phyloP scores from a whole-genome alignment of 2,797 vertebrate genomes.

The Pseudomugil tenellus region DNA sequence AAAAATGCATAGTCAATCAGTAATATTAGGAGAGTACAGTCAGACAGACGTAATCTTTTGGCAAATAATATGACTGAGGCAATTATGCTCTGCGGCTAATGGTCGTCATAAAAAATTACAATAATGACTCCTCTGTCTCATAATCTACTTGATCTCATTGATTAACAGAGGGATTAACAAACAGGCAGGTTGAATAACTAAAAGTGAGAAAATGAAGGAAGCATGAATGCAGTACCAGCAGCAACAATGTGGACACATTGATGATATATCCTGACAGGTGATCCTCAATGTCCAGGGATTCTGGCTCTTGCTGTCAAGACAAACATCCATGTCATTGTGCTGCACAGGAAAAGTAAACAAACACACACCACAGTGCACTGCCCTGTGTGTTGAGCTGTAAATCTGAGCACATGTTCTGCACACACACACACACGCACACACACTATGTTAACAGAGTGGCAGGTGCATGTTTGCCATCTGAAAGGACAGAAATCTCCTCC shows the following conservation, averaged over 20 bases:
- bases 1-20: no score
- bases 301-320: conserved; percentile 74
- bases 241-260: conserved; percentile 90
- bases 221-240: conserved; percentile 86
- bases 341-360: conserved; percentile 12
- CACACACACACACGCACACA: conserved; percentile 24
- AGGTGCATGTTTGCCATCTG: conserved; percentile 52
- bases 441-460: conserved; percentile 44
- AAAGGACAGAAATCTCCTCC: conserved; percentile 71
- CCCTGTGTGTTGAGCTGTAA: conserved; percentile 20
- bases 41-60: no score
- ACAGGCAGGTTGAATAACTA: conserved; percentile 4
- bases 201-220: conserved; percentile 11
- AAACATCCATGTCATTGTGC: conserved; percentile 19
- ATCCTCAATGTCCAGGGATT: conserved; percentile 92
- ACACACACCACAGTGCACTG: conserved; percentile 1
- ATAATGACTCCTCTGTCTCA: conserved; percentile 1
- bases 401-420: conserved; percentile 34
- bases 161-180: conserved; percentile 6
- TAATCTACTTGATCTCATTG: conserved; percentile 2
- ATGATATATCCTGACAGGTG: conserved; percentile 91
- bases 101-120: conserved; percentile 2
- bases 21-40: no score
- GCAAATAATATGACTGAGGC: no score
- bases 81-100: no score